Percentiles rank a stretch among this genome's conserved stretches.
These are phyloP conservation scores for Mimumesa dahlbomi DNA, from an alignment of 2,888 invertebrate species.

Conservation along the genomic window DNA sequence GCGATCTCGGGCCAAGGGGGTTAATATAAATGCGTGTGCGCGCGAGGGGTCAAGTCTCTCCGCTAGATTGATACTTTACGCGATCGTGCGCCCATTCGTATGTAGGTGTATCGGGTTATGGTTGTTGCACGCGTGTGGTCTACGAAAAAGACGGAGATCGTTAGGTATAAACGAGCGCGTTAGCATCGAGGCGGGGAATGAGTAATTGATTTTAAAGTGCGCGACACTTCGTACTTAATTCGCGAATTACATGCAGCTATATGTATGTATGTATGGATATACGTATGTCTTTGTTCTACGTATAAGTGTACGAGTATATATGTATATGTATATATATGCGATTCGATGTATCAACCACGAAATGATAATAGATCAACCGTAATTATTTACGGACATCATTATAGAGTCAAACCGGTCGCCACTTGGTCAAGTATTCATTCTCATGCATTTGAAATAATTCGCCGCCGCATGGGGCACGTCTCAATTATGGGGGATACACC, in stretches of 20 bases:
- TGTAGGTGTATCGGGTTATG: no score
- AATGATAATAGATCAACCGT: neutral
- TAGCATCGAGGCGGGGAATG: constrained; percentile 6
- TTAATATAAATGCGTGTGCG: constrained; percentile 71
- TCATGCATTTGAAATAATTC: constrained; percentile 40
- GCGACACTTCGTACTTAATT: constrained; percentile 42
- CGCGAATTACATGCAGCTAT: constrained; percentile 36
- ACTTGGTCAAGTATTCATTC: constrained; percentile 2
- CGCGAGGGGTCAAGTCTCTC: constrained; percentile 58
- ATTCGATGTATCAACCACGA: neutral
- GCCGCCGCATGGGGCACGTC: constrained; percentile 51
- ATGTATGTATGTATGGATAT: no score
- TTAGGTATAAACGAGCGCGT: constrained; percentile 26
- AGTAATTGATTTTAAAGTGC: constrained; percentile 49
- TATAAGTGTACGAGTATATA: no score
- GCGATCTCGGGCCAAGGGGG: constrained; percentile 67
- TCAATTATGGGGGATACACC: constrained; percentile 49
- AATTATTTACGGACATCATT: neutral
- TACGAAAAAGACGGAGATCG: constrained; percentile 38
- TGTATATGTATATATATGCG: no score
- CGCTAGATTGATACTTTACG: constrained; percentile 63
- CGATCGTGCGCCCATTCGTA: constrained; percentile 22
- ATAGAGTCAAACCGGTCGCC: constrained; percentile 8
- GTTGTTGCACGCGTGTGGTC: constrained; percentile 34
- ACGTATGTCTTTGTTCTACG: no score